Conservation (phyloP, 2,888 invertebrate species). For the Luperina nickerlii region DNA sequence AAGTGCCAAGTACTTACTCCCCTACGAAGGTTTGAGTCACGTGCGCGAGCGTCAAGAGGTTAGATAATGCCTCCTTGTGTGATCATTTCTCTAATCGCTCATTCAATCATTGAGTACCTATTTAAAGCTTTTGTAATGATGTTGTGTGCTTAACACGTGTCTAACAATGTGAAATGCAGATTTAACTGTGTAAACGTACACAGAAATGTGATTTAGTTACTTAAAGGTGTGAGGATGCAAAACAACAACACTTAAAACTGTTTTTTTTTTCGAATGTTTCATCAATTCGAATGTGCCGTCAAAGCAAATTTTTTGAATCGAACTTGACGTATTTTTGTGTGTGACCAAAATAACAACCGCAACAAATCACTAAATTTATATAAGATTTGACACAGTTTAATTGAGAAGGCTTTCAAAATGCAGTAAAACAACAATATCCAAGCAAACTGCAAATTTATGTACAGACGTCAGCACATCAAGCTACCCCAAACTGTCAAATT, state of each 20-base stretch:
- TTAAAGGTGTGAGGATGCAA: not conserved
- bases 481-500: no score
- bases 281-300: not conserved
- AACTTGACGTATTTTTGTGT: not conserved
- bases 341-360: not conserved
- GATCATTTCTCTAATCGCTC: constrained; percentile 72
- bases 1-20: constrained; percentile 53
- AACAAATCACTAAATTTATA: not conserved
- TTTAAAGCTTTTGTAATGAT: constrained; percentile 33
- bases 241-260: not conserved
- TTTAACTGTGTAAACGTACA: not conserved
- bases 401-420: not conserved
- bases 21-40: constrained; percentile 72
- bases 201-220: not conserved
- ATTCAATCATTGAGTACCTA: constrained; percentile 42
- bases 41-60: constrained; percentile 77
- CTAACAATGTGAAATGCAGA: not conserved
- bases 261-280: not conserved
- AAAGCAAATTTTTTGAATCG: not conserved
- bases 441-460: not conserved
- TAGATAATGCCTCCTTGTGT: constrained; percentile 75
- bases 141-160: constrained; percentile 39
- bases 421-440: not conserved
- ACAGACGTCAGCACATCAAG: not conserved
- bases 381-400: not conserved